These are phyloP conservation scores for Leucozona laternaria DNA, from an alignment of 2,888 invertebrate species.

Conservation along the genomic window DNA sequence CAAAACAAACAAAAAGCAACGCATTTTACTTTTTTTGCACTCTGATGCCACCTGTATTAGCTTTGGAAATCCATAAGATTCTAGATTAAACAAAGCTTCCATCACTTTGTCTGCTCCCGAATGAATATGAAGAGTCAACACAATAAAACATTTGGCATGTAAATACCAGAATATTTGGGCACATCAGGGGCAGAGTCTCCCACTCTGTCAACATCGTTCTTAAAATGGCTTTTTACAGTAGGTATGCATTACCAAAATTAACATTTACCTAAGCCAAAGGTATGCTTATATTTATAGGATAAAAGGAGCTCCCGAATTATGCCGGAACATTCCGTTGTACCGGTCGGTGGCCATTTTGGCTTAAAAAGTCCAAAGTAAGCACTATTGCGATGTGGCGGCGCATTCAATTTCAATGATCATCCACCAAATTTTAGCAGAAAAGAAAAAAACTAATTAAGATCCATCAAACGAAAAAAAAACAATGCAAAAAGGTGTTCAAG, in stretches of 20 bases:
- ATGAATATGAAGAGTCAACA: slow-evolving; percentile 53
- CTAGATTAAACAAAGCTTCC: slow-evolving; percentile 68
- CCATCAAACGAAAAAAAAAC: background rate
- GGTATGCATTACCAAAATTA: slow-evolving; percentile 69
- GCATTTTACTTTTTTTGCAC: slow-evolving; percentile 65
- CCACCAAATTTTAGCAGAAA: background rate
- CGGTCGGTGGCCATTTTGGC: background rate
- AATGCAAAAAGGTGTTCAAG: slow-evolving; percentile 32
- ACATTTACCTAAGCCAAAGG: slow-evolving; percentile 56
- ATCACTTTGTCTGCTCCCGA: slow-evolving; percentile 58
- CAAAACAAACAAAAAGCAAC: slow-evolving; percentile 5
- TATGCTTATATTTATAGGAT: slow-evolving; percentile 26
- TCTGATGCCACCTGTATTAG: slow-evolving; percentile 41
- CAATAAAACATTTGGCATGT: slow-evolving; percentile 51
- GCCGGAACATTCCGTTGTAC: background rate
- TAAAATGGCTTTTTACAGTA: background rate
- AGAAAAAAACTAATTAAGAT: slow-evolving; percentile 38
- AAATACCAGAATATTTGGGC: slow-evolving; percentile 35
- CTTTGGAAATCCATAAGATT: slow-evolving; percentile 44
- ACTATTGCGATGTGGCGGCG: slow-evolving; percentile 6
- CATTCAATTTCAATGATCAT: background rate
- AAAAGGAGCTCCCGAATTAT: slow-evolving; percentile 17
- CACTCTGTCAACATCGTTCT: background rate
- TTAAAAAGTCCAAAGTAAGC: slow-evolving; percentile 51
- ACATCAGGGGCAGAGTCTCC: background rate